Evolutionary conservation across 2,113 vertebrate species (phyloP), one percentile per base, ranked within the genome.

Genomic region (Nothobranchius furzeri): DNA sequence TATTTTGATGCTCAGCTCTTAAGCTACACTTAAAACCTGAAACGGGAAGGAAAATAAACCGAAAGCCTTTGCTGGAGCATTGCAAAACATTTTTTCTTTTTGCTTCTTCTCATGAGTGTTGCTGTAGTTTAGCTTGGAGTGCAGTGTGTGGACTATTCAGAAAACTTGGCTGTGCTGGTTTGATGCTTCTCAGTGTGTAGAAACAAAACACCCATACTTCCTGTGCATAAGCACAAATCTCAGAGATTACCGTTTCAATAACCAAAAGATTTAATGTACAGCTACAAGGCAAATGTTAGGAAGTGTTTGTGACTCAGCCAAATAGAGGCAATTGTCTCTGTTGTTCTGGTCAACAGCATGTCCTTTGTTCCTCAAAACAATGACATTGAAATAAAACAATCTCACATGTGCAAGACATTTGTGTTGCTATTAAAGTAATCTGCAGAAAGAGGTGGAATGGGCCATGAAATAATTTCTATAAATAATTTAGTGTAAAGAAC

Each of bases 401-500:
- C 1, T 13, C 3, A 24, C 37, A 7, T 40, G 37, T 40, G 3
- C 7, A 6, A 7, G 0, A 8, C 6, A 40, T 9, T 40, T 9
- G 30, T 30, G 30, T 30, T 30, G 30, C 48, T 54, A 48, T 68
- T 55, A 6, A 30, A 56, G 13, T 47, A 12, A 36, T 36, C 8
- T 45, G 12, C 46, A 70, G 13, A 70, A 46, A 14, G 12, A 35
- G 36, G 6, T 15, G 35, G 25, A 68, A 68, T 55, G 20, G 7
- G 67, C 13, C 40, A 12, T 42, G 11, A 1, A 51, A 43, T 24
- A 14, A 36, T 67, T 64, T 43, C 12, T 55, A 37, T 47, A 6
- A 58, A 12, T 40, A 47, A 60, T 63, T 49, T 11, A 50, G 9
- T 53, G 9, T 48, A 37, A 69, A 74, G 24, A 24, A 35, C 45